Base-by-base conservation (phyloP, 2,797 vertebrate species). In the Sebastolobus alascanus region DNA sequence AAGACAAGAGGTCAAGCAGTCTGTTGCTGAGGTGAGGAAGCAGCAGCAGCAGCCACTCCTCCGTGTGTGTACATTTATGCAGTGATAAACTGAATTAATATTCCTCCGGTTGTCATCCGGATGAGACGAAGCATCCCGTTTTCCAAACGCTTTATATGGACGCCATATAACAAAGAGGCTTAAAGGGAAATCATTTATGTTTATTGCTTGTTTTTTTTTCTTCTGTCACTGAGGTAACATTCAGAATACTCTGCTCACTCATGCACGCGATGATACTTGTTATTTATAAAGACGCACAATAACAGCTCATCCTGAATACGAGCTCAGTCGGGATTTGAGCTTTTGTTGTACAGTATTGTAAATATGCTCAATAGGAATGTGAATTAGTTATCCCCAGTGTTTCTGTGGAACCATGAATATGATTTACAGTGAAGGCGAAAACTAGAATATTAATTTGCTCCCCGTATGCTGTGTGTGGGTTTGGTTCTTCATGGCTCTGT, bases 1-100 rank as follows among this genome's bases (percentile, higher is more conserved):
- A 84, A 90, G 82, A 88, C 84, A 78, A 52, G 80, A 83, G 92
- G 92, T 93, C 92, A 91, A 82, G 75, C 70, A 40, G 71, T 76
- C 58, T 77, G 85, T 59, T 68, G 18, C 78, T 7, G 73, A 76
- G 65, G 76, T 78, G 71, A 66, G 59, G 63, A 33, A 73, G 75
- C 69, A 68, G 81, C 78, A 68, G 55, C 54, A 68, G 82, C 78
- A 69, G 52, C 55, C 72, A 67, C 0, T n/a, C 46, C 73, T 77
- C 78, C 50, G 46, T 66, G 85, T 60, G 65, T 52, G 65, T 52
- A n/a, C 77, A 72, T 87, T 77, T 73, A 81, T 29, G 71, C 76
- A 37, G 40, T 50, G 67, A 78, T 82, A 75, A 77, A 66, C 20
- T 54, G 72, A 86, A 92, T 92, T 77, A 89, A 86, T 76, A 73